Percentiles rank a stretch among this genome's conserved stretches.
Evolutionary conservation across 1,140 invertebrate species (phyloP).

Genomic region (Vanessa atalanta): DNA sequence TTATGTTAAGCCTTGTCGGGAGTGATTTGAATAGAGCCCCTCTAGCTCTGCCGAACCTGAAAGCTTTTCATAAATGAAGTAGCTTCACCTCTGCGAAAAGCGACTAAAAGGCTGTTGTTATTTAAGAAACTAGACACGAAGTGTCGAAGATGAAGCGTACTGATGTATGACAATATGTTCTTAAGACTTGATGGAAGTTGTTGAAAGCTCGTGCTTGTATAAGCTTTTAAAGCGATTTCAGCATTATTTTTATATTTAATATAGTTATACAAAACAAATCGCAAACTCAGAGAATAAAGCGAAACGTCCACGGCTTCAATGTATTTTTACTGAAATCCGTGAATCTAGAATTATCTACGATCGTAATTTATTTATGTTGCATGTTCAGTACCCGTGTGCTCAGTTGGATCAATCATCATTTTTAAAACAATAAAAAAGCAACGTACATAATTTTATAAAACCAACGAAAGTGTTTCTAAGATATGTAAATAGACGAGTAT

Average conservation of each 20-base stretch:
- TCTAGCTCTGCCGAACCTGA: slow-evolving; percentile 60
- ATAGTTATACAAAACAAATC: too few relatives aligned
- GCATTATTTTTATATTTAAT: background rate
- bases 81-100: slow-evolving; percentile 59
- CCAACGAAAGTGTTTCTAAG: too few relatives aligned
- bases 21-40: slow-evolving; percentile 73
- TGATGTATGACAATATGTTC: background rate
- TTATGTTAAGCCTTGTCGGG: slow-evolving; percentile 68
- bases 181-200: background rate
- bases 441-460: too few relatives aligned
- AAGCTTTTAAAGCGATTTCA: background rate
- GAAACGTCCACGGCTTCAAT: too few relatives aligned
- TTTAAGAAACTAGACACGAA: slow-evolving; percentile 63
- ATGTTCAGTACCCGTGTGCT: too few relatives aligned
- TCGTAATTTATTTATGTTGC: too few relatives aligned
- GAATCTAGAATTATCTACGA: too few relatives aligned
- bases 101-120: slow-evolving; percentile 68
- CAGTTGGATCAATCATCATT: too few relatives aligned
- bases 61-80: slow-evolving; percentile 75
- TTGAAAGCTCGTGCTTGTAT: background rate
- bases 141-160: slow-evolving; percentile 28
- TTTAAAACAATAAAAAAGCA: too few relatives aligned
- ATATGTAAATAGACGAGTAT: too few relatives aligned
- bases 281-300: too few relatives aligned
- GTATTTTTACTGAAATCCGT: too few relatives aligned